Base-by-base conservation (phyloP, 2,888 invertebrate genomes). In the Caenorhabditis doughertyi region DNA sequence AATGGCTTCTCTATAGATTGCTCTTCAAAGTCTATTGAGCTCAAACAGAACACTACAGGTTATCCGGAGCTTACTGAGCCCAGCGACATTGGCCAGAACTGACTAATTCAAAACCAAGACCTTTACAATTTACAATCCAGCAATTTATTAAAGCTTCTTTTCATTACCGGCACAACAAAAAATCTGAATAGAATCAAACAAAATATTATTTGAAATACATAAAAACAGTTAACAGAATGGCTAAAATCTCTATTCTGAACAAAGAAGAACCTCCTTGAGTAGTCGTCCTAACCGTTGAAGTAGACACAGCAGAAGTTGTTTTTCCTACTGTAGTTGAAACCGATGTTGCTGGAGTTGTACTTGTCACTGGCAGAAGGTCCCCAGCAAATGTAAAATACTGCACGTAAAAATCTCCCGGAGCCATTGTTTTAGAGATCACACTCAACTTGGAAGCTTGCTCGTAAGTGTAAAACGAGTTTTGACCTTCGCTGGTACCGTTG, bases 371-470 rank as follows among this genome's bases (percentile, higher is more conserved):
- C 32, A 55, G 9, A 2, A 55, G 18, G 2, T 32, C 55, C 1
- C 29, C 29, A 16, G 55, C n/a, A 18, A 55, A 55, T 16, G 55
- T 32, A 18, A 55, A 55, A 13, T 55, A 55, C 32, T 55, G 55
- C 29, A 21, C 13, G 29, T 55, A 55, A 55, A 55, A 55, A 4
- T 21, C 21, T 16, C 55, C 55, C 3, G 55, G 55, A n/a, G 32
- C n/a, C 5, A n/a, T 5, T 1, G n/a, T 2, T 13, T 7, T 27
- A 1, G 55, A 55, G 23, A 9, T 32, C 0, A 55, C 18, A 1
- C 29, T 55, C 5, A 55, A 9, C n/a, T 18, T 55, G 27, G 3
- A 5, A 8, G 55, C n/a, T 29, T 55, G 29, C 1, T 29, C 29
- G n/a, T 5, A n/a, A 3, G 27, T 55, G 18, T 18, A 47, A 13